Conservation (phyloP, 1,140 invertebrate species). For the Potamilus streckersoni region DNA sequence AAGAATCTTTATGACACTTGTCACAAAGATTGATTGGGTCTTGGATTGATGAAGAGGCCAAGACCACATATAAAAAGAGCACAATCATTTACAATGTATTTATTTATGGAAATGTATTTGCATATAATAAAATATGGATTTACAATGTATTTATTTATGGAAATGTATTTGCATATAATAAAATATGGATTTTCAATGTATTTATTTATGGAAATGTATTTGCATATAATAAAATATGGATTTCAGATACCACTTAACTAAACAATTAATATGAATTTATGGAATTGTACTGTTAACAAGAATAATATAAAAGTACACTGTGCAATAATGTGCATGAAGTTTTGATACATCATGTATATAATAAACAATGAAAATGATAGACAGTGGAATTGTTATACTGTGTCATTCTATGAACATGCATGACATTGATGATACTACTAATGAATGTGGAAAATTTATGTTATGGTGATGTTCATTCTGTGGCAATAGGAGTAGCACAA, state of each 20-base stretch:
- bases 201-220: conserved; percentile 72
- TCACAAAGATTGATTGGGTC: neutral
- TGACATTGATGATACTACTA: too few relatives aligned
- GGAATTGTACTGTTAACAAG: too few relatives aligned
- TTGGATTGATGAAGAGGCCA: neutral
- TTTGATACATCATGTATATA: too few relatives aligned
- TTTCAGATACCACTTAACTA: neutral
- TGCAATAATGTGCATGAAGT: too few relatives aligned
- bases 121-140: neutral
- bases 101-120: conserved; percentile 70
- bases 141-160: conserved; percentile 71
- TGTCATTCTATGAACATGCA: too few relatives aligned
- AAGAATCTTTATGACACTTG: neutral
- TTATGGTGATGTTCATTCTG: too few relatives aligned
- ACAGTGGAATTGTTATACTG: too few relatives aligned
- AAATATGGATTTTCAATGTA: conserved; percentile 73
- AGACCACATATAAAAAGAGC: neutral
- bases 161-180: conserved; percentile 12
- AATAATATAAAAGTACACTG: too few relatives aligned
- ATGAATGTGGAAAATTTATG: too few relatives aligned
- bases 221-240: neutral
- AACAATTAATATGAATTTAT: too few relatives aligned
- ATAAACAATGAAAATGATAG: too few relatives aligned
- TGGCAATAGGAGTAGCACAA: too few relatives aligned
- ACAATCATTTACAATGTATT: conserved; percentile 73